These are phyloP conservation scores for Lycaon pictus DNA, from an alignment of 2,113 vertebrate genomes.

Conservation along the genomic window DNA sequence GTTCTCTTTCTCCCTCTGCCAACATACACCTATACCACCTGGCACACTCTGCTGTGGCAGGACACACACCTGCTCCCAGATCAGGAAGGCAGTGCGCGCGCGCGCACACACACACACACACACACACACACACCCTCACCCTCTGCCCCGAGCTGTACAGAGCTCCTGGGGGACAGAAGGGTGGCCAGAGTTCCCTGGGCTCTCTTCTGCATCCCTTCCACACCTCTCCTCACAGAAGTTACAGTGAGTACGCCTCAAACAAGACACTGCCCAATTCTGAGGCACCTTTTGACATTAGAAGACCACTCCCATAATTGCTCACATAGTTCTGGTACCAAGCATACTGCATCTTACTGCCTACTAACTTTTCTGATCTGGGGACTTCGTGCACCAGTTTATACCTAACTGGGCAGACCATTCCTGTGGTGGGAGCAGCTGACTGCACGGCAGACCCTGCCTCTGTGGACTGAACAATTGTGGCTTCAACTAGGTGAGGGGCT, in stretches of 20 bases:
- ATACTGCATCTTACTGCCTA: too few species aligned
- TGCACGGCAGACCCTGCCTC: not conserved
- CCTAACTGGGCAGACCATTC: not conserved
- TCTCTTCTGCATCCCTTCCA: not conserved
- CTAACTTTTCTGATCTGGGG: fast-evolving
- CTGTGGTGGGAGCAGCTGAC: too few species aligned
- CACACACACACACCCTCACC: fast-evolving
- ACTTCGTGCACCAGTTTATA: fast-evolving
- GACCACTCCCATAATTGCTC: not conserved
- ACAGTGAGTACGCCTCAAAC: fast-evolving
- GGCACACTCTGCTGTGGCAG: not conserved
- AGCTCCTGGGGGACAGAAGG: not conserved
- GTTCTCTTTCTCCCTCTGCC: not conserved
- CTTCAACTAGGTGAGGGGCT: not conserved
- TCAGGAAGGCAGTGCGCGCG: too few species aligned
- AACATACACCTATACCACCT: not conserved
- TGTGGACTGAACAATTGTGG: not conserved
- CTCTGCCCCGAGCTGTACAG: fast-evolving
- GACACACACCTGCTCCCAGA: not conserved
- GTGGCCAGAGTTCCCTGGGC: fast-evolving
- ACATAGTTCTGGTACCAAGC: not conserved
- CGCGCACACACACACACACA: fast-evolving
- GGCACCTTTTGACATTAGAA: not conserved
- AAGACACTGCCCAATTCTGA: not conserved
- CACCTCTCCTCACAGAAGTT: not conserved